Evolutionary conservation across 2,888 invertebrate genomes (phyloP).

Genomic region (Noctuana brunneofusca): DNA sequence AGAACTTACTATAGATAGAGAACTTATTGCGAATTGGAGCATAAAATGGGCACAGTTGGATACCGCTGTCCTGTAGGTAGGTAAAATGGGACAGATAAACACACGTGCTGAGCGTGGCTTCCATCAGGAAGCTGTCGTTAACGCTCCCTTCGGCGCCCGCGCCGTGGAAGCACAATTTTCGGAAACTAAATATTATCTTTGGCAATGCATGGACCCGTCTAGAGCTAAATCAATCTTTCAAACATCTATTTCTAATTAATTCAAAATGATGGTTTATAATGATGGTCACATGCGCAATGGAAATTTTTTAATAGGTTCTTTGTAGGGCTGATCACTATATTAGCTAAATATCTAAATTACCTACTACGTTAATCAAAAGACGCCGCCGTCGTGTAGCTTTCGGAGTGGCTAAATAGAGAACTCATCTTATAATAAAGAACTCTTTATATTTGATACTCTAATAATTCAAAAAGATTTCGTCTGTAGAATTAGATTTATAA

Average conservation of each 20-base stretch:
- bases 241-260: not conserved
- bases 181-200: slow-evolving; percentile 23
- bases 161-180: not conserved
- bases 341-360: too few relatives aligned
- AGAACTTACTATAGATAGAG: not conserved
- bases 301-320: too few relatives aligned
- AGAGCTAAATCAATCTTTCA: not conserved
- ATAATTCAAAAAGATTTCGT: too few relatives aligned
- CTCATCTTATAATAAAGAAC: too few relatives aligned
- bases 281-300: too few relatives aligned
- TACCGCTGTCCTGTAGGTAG: slow-evolving; percentile 13
- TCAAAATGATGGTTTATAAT: not conserved
- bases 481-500: too few relatives aligned
- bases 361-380: too few relatives aligned
- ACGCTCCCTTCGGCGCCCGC: slow-evolving; percentile 13
- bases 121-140: slow-evolving; percentile 41
- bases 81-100: slow-evolving; percentile 37
- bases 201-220: not conserved
- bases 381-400: too few relatives aligned
- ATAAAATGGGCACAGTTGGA: not conserved
- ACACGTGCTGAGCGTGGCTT: slow-evolving; percentile 33
- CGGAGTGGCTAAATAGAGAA: too few relatives aligned
- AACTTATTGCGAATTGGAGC: too few relatives aligned
- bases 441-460: too few relatives aligned
- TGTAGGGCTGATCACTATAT: too few relatives aligned